Evolutionary conservation across 2,888 invertebrate species (phyloP), one percentile per base, ranked within the genome.

Genomic region (Syrphus vitripennis): DNA sequence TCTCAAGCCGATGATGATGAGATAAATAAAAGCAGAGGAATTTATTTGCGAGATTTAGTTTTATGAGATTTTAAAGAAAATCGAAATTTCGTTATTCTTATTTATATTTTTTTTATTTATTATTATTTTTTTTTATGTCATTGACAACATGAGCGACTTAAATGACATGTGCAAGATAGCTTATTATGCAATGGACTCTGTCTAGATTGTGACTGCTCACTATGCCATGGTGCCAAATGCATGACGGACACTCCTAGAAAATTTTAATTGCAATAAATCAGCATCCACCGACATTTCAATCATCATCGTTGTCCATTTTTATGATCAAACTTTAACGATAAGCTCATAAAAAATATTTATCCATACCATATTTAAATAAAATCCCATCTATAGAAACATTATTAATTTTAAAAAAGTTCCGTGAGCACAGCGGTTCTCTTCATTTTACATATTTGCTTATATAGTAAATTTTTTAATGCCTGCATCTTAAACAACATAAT

Each of bases 291-390:
- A 55, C 31, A 29, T 55, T 55, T 55, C 55, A 55, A 55, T 55
- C 55, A 55, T 55, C 55, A 50, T 14, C 14, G 14, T 24, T 50
- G 14, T 26, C 50, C 50, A 16, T 9, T 29, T 55, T 55, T 55
- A 55, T 31, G 55, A 16, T 10, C 29, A 29, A 26, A 6, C 21
- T 59, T 34, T 59, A 21, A 59, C 37, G 59, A 37, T 59, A 37
- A 37, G 19, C 59, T 21, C 59, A 59, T 59, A 59, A 59, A n/a
- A 59, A 59, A 31, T 57, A 57, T 57, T n/a, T 19, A 14, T 57
- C 16, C 19, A 34, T 21, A 34, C 29, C 12, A n/a, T 53, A n/a
- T 53, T 55, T 31, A 29, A 31, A 53, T 29, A 16, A 53, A 29
- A n/a, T 26, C 9, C 26, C n/a, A 9, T 9, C 1, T 7, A 24